Evolutionary conservation across 2,113 vertebrate species (phyloP), one percentile per base, ranked within the genome.

Genomic region (Bombycilla garrulus): DNA sequence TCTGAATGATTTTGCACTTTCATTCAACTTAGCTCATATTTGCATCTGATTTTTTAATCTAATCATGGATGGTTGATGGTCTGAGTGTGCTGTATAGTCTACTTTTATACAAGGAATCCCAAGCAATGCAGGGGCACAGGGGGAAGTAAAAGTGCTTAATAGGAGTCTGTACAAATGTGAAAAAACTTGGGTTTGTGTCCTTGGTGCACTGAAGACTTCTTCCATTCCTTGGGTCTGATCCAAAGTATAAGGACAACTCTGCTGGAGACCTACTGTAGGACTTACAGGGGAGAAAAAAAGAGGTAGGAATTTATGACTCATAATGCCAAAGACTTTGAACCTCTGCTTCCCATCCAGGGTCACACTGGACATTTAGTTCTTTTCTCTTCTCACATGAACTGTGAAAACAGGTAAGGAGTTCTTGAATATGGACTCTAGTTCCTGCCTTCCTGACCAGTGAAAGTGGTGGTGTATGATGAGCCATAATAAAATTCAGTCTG

Each of bases 51-150:
- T 87, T 60, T 86, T 65, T 36, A n/a, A 38, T 79, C 61, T 54
- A 15, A 54, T 62, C 28, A 31, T 57, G 16, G 13, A 10, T n/a
- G 12, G 12, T 17, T 82, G 77, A 51, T 47, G 7, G 20, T 70
- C 64, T 33, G 56, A 48, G 23, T 12, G 12, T 65, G 15, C 31
- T 35, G 5, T 42, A 14, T 47, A 17, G 13, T 47, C 31, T 53
- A 10, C 28, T 56, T 85, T 82, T 60, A 44, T 15, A 24, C 8
- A 15, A 69, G 65, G 48, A 79, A 64, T 86, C 36, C 71, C 58
- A 84, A 58, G 58, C 31, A 48, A 19, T 0, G 1, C 0, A 0
- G 7, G 21, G 6, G 8, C 25, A 26, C 0, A 1, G 61, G 24
- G 38, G 22, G 8, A 74, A 66, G 22, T 18, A 50, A 24, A 18